A percentile compares a stretch with the other conserved stretches of the same genome.
These are phyloP conservation scores for Cydia amplana DNA, from an alignment of 1,140 invertebrate species.

Conservation along the genomic window DNA sequence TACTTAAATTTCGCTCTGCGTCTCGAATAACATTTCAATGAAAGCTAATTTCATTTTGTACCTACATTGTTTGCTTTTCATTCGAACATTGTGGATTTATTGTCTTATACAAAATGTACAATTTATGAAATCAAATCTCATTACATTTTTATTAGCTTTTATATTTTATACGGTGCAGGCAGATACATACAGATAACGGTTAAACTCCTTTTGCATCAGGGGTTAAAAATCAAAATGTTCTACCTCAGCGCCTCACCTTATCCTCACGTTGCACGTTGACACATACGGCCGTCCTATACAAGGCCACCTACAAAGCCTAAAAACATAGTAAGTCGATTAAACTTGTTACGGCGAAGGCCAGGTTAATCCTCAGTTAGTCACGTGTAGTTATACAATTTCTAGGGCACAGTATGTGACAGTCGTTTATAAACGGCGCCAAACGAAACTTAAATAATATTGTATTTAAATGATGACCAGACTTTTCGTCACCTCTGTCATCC, in stretches of 20 bases:
- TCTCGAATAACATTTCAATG: background rate
- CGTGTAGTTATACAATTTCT: background rate
- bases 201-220: no score
- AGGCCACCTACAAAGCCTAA: background rate
- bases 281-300: background rate
- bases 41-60: background rate
- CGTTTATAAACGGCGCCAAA: no score
- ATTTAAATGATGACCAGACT: no score
- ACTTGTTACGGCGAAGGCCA: conserved; percentile 23
- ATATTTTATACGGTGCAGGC: no score
- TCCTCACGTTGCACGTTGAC: background rate
- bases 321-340: conserved; percentile 31
- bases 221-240: background rate
- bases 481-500: no score
- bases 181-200: no score
- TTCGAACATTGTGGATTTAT: background rate
- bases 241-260: background rate
- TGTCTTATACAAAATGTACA: background rate
- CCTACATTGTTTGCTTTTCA: conserved; percentile 4
- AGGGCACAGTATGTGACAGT: no score
- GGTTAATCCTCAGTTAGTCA: conserved; percentile 1
- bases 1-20: background rate
- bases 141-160: background rate
- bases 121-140: background rate
- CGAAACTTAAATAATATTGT: no score